Evolutionary conservation across 37 sponge, comb jelly and placozoan species (phyloP), one percentile per base, ranked within the genome.

Genomic region (Halichondria panicea): DNA sequence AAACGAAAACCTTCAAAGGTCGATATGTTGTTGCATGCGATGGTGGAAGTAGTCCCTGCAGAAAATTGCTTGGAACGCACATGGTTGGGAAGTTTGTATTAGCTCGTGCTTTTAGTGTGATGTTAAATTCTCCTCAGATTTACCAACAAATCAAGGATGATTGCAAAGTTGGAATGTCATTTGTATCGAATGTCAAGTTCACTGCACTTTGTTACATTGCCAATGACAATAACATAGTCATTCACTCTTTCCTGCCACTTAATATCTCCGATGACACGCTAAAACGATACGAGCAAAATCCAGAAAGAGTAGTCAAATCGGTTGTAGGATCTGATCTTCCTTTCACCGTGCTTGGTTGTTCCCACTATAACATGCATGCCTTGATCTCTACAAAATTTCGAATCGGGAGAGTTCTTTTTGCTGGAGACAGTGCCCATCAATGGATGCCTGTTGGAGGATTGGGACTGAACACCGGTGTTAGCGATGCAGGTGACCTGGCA

Each of bases 381-480:
- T 27, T 88, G 50, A 46, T 88, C 5, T 48, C 85, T 4, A 84
- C 85, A 0, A 80, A 87, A 66, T 88, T 78, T 55, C 74, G 81
- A 27, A 82, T 77, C 18, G 93, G 88, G 13, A 75, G 77, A 18
- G 73, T 81, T 43, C 68, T 92, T 43, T 66, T 92, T 4, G 84
- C 81, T 55, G 93, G 93, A 22, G 93, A 92, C 73, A 80, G 88
- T 35, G 88, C 85, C 28, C 88, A 92, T 61, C 81, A 81, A 56
- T 92, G 93, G 93, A 30, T 88, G 21, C 93, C 93, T 31, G 85
- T 79, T 65, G 93, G 88, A 27, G 93, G 93, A 8, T 59, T 87
- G 30, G 93, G 93, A 15, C 25, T 92, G 82, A 92, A 92, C 53
- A 87, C 93, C 0, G 93, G 93, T 32, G 43, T 87, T 38, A 60